A percentile compares a stretch with the other conserved stretches of the same genome.
phyloP scores from a whole-genome alignment of 2,888 invertebrate genomes.

The Chalcis sispes region DNA sequence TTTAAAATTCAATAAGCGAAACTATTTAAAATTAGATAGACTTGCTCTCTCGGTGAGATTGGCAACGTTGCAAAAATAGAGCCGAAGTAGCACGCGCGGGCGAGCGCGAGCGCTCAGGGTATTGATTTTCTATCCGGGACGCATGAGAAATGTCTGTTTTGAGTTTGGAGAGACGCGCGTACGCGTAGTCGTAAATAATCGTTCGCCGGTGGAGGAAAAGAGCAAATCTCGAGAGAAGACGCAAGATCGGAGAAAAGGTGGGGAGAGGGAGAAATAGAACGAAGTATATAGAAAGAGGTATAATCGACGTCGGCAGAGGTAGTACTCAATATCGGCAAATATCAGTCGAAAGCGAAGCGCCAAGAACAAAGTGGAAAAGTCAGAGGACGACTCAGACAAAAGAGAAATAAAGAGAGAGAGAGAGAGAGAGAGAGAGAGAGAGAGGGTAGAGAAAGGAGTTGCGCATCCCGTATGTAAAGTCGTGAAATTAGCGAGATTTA shows the following conservation, averaged over 20 bases:
- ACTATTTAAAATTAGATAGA: not conserved
- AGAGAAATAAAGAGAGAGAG: too few relatives aligned
- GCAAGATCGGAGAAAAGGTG: not conserved
- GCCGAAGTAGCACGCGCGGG: not conserved
- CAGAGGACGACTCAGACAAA: too few relatives aligned
- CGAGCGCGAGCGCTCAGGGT: slow-evolving; percentile 54
- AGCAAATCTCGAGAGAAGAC: not conserved
- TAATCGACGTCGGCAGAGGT: slow-evolving; percentile 21
- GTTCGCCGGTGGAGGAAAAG: slow-evolving; percentile 10
- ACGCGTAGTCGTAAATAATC: slow-evolving; percentile 25
- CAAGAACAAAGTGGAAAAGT: slow-evolving; percentile 52
- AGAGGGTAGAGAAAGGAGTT: not conserved
- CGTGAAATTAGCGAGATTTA: slow-evolving; percentile 72
- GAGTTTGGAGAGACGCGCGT: slow-evolving; percentile 60
- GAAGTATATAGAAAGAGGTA: not conserved
- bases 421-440: too few relatives aligned
- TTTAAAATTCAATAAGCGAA: not conserved
- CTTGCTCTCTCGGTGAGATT: not conserved
- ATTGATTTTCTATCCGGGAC: slow-evolving; percentile 73
- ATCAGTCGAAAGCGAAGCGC: slow-evolving; percentile 37
- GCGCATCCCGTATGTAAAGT: slow-evolving; percentile 48
- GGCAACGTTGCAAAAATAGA: not conserved
- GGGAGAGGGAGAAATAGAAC: not conserved
- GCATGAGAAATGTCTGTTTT: slow-evolving; percentile 73
- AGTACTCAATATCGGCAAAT: slow-evolving; percentile 47